A percentile compares a stretch with the other conserved stretches of the same genome.
Conservation (phyloP, 1,140 invertebrate species). For the Dendroctonus ponderosae region DNA sequence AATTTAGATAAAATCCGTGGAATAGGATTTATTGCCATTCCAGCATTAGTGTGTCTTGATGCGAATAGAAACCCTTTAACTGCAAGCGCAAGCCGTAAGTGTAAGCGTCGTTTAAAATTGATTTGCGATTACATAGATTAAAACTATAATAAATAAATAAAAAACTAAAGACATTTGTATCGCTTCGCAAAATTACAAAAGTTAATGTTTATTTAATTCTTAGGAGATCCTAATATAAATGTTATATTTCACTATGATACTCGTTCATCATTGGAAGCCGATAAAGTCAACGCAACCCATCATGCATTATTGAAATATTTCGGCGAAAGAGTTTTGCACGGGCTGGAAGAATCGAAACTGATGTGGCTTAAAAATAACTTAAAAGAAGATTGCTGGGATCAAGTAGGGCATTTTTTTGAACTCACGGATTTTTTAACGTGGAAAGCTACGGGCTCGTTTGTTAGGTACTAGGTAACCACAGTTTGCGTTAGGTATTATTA, state of each 20-base stretch:
- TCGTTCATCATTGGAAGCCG: conserved; percentile 77
- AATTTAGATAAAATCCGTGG: conserved; percentile 65
- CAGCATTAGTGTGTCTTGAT: conserved; percentile 84
- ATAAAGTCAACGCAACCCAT: conserved; percentile 74
- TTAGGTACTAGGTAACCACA: conserved; percentile 49
- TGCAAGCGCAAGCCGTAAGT: conserved; percentile 67
- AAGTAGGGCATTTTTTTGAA: conserved; percentile 79
- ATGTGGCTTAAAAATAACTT: conserved; percentile 89
- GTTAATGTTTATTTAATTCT: conserved; percentile 18
- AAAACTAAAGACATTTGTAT: too few species aligned
- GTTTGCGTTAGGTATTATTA: neutral
- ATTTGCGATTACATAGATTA: neutral
- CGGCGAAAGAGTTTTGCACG: conserved; percentile 86
- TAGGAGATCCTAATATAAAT: conserved; percentile 70
- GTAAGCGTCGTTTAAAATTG: conserved; percentile 19
- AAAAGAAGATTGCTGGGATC: conserved; percentile 62
- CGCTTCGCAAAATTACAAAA: neutral
- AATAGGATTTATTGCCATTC: conserved; percentile 94
- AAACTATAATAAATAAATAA: neutral
- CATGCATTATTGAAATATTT: conserved; percentile 80
- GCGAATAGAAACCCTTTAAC: conserved; percentile 67
- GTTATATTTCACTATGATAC: conserved; percentile 97
- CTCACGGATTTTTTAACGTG: conserved; percentile 93
- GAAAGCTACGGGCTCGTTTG: conserved; percentile 77
- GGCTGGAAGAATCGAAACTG: conserved; percentile 93